Percentiles rank a stretch among this genome's conserved stretches.
Evolutionary conservation across 2,113 vertebrate species (phyloP).

Genomic region (Varanus salvator): DNA sequence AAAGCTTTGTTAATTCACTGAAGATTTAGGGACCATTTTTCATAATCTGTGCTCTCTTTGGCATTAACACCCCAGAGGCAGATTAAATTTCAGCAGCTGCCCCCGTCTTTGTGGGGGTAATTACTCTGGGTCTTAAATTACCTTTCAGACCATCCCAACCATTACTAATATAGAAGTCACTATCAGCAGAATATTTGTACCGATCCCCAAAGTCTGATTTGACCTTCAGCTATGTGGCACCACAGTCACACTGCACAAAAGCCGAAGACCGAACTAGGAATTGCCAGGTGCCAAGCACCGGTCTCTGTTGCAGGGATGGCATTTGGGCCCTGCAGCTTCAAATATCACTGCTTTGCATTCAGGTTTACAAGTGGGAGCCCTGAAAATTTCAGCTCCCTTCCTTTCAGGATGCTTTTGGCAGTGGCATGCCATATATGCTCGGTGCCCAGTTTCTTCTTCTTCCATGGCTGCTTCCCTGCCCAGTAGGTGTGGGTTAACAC

Average conservation of each 20-base stretch:
- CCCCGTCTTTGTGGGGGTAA: conserved; percentile 57
- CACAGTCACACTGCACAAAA: neutral
- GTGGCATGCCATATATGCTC: neutral
- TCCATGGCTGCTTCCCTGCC: neutral
- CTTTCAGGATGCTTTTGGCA: neutral
- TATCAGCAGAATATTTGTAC: neutral
- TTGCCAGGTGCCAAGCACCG: neutral
- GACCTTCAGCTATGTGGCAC: neutral
- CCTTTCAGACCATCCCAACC: conserved; percentile 43
- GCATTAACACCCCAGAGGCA: conserved; percentile 52
- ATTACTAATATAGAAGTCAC: neutral
- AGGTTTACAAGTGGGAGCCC: neutral
- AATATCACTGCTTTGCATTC: neutral
- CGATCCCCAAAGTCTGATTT: neutral
- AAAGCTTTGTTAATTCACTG: conserved; percentile 57
- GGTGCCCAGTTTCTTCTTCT: neutral
- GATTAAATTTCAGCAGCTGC: conserved; percentile 51
- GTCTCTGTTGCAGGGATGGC: no score
- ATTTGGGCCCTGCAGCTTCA: neutral
- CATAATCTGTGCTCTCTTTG: conserved; percentile 63
- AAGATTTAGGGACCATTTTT: conserved; percentile 34
- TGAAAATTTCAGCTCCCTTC: neutral
- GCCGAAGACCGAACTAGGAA: no score
- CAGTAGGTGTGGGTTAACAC: neutral
- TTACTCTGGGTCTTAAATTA: conserved; percentile 49